Evolutionary conservation across 2,113 vertebrate species (phyloP).

Genomic region (Burhinus oedicnemus): DNA sequence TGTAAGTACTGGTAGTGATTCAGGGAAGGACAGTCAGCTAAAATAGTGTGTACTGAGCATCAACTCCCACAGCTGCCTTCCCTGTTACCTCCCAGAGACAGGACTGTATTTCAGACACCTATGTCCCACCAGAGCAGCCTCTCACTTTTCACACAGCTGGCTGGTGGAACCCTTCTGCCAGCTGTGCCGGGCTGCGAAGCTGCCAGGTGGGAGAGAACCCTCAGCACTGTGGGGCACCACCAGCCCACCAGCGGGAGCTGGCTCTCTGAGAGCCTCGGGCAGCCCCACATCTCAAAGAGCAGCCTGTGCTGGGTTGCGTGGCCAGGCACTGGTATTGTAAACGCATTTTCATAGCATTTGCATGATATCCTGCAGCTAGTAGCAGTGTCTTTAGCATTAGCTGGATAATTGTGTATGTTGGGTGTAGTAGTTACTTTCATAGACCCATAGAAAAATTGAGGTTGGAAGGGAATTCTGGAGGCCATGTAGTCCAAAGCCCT

Average conservation of each 20-base stretch:
- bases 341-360: background rate
- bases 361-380: background rate
- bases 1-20: background rate
- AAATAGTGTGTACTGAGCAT: background rate
- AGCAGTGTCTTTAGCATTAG: background rate
- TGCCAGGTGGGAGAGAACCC: background rate
- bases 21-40: background rate
- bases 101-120: background rate
- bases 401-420: background rate
- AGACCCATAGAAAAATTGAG: background rate
- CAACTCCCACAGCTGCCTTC: background rate
- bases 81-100: background rate
- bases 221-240: fast-evolving
- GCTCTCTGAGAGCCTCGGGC: background rate
- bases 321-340: background rate
- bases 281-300: fast-evolving
- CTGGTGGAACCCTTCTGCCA: background rate
- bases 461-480: background rate
- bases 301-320: background rate
- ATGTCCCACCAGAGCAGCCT: background rate
- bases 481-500: background rate
- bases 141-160: background rate
- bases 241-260: background rate
- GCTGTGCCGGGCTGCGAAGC: fast-evolving
- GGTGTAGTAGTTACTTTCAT: background rate